Evolutionary conservation across 2,888 invertebrate genomes (phyloP).

Genomic region (Drosophila niveifrons): DNA sequence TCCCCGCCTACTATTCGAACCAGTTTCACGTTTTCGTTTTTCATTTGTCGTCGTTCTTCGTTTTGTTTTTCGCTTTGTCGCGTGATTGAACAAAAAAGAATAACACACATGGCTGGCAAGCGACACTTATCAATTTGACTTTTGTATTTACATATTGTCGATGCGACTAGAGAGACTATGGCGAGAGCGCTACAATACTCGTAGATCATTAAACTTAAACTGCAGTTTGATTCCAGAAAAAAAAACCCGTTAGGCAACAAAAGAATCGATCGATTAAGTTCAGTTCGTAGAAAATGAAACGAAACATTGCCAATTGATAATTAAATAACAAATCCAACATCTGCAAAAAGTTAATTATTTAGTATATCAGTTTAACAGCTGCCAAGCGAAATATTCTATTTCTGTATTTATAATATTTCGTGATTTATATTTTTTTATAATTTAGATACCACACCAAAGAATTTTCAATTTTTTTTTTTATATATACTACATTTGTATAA

Average conservation of each 20-base stretch:
- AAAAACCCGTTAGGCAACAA: background rate
- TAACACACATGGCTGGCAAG: constrained; percentile 36
- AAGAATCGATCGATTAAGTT: background rate
- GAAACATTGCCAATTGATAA: too few species aligned
- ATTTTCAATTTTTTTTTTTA: too few species aligned
- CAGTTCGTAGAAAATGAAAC: background rate
- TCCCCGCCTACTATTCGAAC: constrained; percentile 55
- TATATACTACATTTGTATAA: too few species aligned
- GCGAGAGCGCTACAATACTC: constrained; percentile 42
- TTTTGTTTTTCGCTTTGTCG: constrained; percentile 36
- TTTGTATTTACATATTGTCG: constrained; percentile 51
- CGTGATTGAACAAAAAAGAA: constrained; percentile 43
- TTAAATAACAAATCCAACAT: too few species aligned
- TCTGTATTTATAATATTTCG: too few species aligned
- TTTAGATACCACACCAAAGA: too few species aligned
- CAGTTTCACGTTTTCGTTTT: constrained; percentile 45
- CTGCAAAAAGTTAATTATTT: too few species aligned
- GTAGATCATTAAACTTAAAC: background rate
- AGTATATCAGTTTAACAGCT: too few species aligned
- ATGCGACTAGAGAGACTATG: constrained; percentile 26
- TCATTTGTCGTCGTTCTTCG: constrained; percentile 16
- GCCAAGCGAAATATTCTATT: too few species aligned
- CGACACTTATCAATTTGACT: constrained; percentile 57
- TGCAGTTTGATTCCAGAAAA: background rate
- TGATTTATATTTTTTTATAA: too few species aligned